These are phyloP conservation scores for Gallirallus australis DNA, from an alignment of 2,797 vertebrate genomes.

Conservation along the genomic window DNA sequence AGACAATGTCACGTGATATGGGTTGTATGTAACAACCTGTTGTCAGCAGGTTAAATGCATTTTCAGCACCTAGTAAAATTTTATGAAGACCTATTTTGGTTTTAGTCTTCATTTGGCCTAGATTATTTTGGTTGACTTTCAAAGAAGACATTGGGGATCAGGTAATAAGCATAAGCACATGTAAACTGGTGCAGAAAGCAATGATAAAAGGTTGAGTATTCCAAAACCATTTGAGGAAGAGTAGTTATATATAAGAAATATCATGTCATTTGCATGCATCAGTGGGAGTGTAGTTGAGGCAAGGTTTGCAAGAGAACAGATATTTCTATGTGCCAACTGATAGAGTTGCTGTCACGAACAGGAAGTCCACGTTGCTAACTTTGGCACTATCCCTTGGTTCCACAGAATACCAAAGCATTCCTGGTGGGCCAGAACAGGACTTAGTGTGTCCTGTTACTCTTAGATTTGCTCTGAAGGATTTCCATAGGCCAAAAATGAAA, in stretches of 20 bases:
- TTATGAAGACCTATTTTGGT: neutral
- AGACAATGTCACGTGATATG: neutral
- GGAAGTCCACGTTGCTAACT: neutral
- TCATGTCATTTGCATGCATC: neutral
- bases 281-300: neutral
- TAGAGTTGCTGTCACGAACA: neutral
- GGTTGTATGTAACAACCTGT: neutral
- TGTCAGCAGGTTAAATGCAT: constrained; percentile 18
- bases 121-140: neutral
- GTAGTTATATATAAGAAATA: neutral
- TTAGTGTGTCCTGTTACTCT: neutral
- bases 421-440: neutral
- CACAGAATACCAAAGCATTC: neutral
- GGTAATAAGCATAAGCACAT: neutral
- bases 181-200: neutral
- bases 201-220: neutral
- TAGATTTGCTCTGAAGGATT: neutral
- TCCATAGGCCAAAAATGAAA: neutral
- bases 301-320: neutral
- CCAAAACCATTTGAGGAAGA: neutral
- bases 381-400: neutral
- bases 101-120: neutral
- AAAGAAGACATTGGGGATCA: neutral
- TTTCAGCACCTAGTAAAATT: neutral
- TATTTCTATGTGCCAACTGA: neutral